Percentiles rank a stretch among this genome's conserved stretches.
Conservation (phyloP, 2,888 invertebrate species). For the Microctonus aethiopoides region DNA sequence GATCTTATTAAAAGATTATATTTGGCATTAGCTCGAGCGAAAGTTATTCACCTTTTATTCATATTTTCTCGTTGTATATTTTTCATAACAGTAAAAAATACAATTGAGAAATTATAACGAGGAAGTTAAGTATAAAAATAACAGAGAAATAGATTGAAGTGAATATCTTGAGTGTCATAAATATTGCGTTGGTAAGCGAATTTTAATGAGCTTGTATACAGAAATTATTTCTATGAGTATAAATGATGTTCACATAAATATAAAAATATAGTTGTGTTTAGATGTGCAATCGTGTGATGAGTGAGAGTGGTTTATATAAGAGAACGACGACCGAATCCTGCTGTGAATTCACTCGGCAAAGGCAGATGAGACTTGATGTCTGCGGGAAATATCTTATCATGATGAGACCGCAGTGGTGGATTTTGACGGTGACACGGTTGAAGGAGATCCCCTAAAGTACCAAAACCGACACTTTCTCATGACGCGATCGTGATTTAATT, state of each 20-base stretch:
- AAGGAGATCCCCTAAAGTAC: not conserved
- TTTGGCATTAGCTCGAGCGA: slow-evolving; percentile 34
- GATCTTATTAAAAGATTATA: slow-evolving; percentile 46
- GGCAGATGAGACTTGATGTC: slow-evolving; percentile 21
- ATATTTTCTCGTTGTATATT: slow-evolving; percentile 13
- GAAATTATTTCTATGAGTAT: not conserved
- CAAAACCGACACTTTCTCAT: not conserved
- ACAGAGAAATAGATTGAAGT: not conserved
- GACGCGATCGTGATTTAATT: slow-evolving; percentile 18
- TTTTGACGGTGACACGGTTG: slow-evolving; percentile 13
- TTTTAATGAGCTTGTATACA: slow-evolving; percentile 21
- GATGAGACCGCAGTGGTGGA: not conserved
- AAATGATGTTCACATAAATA: too few species aligned
- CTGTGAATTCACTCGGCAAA: slow-evolving; percentile 15
- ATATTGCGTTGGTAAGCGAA: slow-evolving; percentile 26
- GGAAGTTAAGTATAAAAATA: not conserved
- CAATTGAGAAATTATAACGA: slow-evolving; percentile 14
- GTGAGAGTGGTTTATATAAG: not conserved
- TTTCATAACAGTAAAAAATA: slow-evolving; percentile 21
- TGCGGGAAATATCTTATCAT: slow-evolving; percentile 26
- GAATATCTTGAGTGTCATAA: not conserved
- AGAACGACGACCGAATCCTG: not conserved
- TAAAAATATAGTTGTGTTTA: slow-evolving; percentile 5
- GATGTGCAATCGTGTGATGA: not conserved
- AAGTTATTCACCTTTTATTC: slow-evolving; percentile 31